A percentile compares a stretch with the other conserved stretches of the same genome.
Evolutionary conservation across 2,888 invertebrate species (phyloP).

Genomic region (Campoplex capitator): DNA sequence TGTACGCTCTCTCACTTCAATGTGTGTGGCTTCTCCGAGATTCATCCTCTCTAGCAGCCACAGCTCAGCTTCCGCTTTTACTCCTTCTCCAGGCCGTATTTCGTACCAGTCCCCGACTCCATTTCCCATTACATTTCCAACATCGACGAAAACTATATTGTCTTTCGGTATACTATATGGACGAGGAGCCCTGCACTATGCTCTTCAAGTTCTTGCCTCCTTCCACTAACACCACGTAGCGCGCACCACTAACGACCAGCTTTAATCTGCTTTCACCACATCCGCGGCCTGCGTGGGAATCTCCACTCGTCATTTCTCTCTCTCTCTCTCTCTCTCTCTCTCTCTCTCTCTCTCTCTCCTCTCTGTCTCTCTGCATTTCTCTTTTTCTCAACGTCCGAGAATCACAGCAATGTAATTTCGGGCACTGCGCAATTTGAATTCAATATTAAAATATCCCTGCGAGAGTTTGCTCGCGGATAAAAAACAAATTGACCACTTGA

Average conservation of each 20-base stretch:
- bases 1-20: conserved; percentile 27
- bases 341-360: conserved; percentile 49
- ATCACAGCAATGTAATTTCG: conserved; percentile 36
- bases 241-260: conserved; percentile 71
- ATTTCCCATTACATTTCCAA: conserved; percentile 55
- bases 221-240: conserved; percentile 20
- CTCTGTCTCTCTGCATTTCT: not conserved
- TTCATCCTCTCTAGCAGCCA: conserved; percentile 52
- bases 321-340: conserved; percentile 6
- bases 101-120: conserved; percentile 19
- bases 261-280: conserved; percentile 78
- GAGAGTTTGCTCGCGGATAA: not conserved
- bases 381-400: conserved; percentile 18
- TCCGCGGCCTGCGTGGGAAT: conserved; percentile 77
- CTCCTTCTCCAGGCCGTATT: conserved; percentile 42
- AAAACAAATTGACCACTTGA: not conserved
- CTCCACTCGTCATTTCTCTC: conserved; percentile 71
- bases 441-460: conserved; percentile 67
- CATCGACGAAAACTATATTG: conserved; percentile 65
- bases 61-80: conserved; percentile 60
- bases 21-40: conserved; percentile 56
- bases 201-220: conserved; percentile 7
- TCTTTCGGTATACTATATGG: conserved; percentile 45
- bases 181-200: not conserved
- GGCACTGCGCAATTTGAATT: conserved; percentile 69